Conservation (phyloP, 1,140 invertebrate genomes). For the Rhagoletis pomonella region DNA sequence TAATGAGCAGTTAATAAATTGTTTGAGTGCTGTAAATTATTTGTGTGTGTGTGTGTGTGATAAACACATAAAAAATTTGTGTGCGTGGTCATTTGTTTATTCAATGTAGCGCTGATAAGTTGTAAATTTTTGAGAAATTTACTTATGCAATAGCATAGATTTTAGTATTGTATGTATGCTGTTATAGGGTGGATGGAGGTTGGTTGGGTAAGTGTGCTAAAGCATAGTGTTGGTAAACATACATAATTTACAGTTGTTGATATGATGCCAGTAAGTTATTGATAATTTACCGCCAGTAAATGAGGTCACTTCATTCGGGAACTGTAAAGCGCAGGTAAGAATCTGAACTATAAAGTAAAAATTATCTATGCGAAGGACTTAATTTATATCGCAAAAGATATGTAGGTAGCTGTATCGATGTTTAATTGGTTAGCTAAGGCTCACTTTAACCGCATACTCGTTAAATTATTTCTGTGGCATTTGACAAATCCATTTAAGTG, state of each 20-base stretch:
- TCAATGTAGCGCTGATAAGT: neutral
- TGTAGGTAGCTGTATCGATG: too few relatives aligned
- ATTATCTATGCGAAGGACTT: too few relatives aligned
- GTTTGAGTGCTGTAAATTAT: slow-evolving; percentile 44
- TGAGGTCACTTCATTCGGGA: too few relatives aligned
- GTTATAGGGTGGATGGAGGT: neutral
- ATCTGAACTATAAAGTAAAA: too few relatives aligned
- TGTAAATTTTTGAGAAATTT: slow-evolving; percentile 38
- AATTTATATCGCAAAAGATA: too few relatives aligned
- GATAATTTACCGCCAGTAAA: too few relatives aligned
- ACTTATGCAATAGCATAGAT: neutral
- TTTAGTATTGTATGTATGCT: too few relatives aligned
- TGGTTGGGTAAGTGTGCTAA: neutral
- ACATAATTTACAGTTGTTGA: neutral
- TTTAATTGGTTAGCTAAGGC: too few relatives aligned
- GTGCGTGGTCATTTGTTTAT: neutral
- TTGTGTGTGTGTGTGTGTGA: neutral
- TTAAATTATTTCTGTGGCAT: too few relatives aligned
- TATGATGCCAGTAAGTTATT: neutral
- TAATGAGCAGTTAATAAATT: slow-evolving; percentile 52
- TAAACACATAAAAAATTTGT: neutral
- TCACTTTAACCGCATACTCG: too few relatives aligned
- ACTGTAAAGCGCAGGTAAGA: too few relatives aligned
- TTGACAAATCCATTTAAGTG: too few relatives aligned
- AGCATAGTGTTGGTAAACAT: neutral